phyloP scores from a whole-genome alignment of 1,140 invertebrate genomes.

The Heliconius nattereri region DNA sequence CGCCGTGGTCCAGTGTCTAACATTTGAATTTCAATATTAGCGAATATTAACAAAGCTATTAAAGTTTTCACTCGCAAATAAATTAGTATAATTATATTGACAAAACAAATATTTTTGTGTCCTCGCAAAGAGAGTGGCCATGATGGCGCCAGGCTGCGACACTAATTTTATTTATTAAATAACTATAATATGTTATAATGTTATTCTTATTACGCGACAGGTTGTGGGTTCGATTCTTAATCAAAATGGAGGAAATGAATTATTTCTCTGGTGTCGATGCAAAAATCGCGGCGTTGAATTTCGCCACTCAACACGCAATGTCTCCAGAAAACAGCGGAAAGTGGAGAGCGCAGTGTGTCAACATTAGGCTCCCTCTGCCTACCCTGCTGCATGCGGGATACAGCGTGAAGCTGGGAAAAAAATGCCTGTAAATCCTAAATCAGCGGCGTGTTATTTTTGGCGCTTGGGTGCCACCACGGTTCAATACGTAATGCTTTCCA shows the following conservation, averaged over 20 bases:
- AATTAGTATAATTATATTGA: slow-evolving; percentile 2
- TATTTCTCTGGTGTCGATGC: too few relatives aligned
- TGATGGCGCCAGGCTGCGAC: not conserved
- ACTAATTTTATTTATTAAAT: not conserved
- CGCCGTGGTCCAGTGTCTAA: not conserved
- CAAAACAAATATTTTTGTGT: slow-evolving; percentile 3
- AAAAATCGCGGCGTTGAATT: too few relatives aligned
- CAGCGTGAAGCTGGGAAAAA: not conserved
- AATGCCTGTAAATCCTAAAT: not conserved
- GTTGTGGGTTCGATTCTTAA: too few relatives aligned
- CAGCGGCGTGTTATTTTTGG: not conserved
- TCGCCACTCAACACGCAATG: too few relatives aligned
- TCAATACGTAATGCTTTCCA: not conserved
- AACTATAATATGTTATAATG: too few relatives aligned
- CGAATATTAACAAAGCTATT: slow-evolving; percentile 21
- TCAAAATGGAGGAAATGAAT: too few relatives aligned
- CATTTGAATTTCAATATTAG: slow-evolving; percentile 17
- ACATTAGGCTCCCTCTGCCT: not conserved
- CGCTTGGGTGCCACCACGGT: not conserved
- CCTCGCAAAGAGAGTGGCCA: not conserved
- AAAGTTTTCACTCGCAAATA: slow-evolving; percentile 17
- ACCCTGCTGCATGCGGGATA: not conserved
- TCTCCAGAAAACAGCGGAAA: too few relatives aligned
- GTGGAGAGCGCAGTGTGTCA: not conserved
- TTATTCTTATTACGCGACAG: too few relatives aligned